Evolutionary conservation across 2,888 invertebrate genomes (phyloP).

Genomic region (Oscheius sp.): DNA sequence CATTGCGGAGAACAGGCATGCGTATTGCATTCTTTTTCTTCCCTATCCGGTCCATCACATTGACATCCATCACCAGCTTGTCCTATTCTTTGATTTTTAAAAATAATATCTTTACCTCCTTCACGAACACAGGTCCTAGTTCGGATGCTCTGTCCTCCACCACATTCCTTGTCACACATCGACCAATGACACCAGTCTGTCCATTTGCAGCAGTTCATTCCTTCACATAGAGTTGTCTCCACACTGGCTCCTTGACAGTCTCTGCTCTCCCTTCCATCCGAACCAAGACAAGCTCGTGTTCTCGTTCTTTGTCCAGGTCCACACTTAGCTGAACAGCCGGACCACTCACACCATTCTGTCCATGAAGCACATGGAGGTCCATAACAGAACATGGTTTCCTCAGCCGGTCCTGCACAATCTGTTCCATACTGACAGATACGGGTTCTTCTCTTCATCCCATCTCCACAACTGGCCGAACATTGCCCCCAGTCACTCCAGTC

Average conservation of each 20-base stretch:
- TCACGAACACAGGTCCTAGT: constrained; percentile 56
- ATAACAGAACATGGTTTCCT: constrained; percentile 61
- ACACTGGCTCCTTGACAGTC: constrained; percentile 57
- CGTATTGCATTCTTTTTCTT: constrained; percentile 56
- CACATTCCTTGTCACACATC: constrained; percentile 62
- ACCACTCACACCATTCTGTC: constrained; percentile 64
- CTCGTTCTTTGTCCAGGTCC: constrained; percentile 59
- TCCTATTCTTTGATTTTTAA: neutral
- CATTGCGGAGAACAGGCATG: constrained; percentile 63
- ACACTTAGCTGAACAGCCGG: constrained; percentile 54
- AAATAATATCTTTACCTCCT: constrained; percentile 33
- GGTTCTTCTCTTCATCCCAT: constrained; percentile 55
- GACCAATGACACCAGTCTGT: constrained; percentile 63
- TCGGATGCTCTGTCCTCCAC: constrained; percentile 56
- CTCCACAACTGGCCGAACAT: constrained; percentile 60
- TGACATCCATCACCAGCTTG: constrained; percentile 48
- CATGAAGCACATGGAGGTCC: constrained; percentile 62
- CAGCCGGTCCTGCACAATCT: constrained; percentile 60
- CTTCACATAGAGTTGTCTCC: constrained; percentile 58
- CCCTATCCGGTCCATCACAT: constrained; percentile 59
- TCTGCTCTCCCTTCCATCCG: constrained; percentile 54
- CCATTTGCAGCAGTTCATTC: constrained; percentile 59
- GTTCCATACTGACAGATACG: constrained; percentile 63
- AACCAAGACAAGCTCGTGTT: constrained; percentile 52
- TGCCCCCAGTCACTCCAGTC: constrained; percentile 60